Percentiles rank a stretch among this genome's conserved stretches.
Conservation (phyloP, 2,888 invertebrate species). For the Heteromyza rotundicornis region DNA sequence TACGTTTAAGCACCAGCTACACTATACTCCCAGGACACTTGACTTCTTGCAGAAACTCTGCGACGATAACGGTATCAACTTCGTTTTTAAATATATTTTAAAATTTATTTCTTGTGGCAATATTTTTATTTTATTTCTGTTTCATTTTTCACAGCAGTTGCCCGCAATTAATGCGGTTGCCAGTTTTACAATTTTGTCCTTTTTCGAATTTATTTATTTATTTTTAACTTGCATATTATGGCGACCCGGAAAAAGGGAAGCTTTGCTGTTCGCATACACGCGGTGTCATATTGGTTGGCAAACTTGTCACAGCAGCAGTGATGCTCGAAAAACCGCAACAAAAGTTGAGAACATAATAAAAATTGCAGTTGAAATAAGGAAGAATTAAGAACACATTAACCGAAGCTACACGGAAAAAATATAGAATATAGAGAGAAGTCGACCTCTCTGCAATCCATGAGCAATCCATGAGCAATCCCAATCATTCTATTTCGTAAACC, state of each 20-base stretch:
- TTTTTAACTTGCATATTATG: background rate
- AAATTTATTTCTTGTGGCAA: background rate
- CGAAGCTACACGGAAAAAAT: background rate
- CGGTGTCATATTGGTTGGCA: background rate
- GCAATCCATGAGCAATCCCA: no score
- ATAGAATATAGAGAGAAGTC: background rate
- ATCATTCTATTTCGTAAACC: no score
- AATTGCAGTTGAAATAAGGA: background rate
- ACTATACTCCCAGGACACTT: no score
- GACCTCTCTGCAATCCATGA: no score
- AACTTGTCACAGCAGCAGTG: background rate
- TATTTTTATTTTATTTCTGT: no score
- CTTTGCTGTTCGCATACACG: no score
- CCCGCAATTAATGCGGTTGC: conserved; percentile 25
- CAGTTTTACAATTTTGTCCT: conserved; percentile 7
- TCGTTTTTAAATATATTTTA: no score
- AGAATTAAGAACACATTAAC: background rate
- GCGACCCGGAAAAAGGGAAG: no score
- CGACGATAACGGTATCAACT: no score
- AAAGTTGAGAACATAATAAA: background rate
- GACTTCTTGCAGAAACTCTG: no score
- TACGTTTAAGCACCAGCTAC: no score
- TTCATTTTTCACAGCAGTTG: conserved; percentile 18
- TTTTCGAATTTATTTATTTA: background rate
- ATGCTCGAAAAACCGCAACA: no score